Base-by-base conservation (phyloP, 2,888 invertebrate genomes). In the Lobophora halterata region DNA sequence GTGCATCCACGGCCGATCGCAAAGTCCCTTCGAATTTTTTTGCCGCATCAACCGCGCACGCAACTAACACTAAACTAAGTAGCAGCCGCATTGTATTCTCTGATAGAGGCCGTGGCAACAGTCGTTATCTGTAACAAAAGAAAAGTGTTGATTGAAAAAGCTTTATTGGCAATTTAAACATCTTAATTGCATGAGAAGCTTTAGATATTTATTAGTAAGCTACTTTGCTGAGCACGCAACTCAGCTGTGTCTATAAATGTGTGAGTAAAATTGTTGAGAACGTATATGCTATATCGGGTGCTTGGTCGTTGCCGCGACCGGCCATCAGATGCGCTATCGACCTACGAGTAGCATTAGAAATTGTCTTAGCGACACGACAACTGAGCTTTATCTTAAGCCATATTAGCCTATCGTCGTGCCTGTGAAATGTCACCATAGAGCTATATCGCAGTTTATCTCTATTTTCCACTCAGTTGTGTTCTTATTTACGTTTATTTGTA, bases 51-150 rank as follows among this genome's bases (percentile, higher is more conserved):
- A 68, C 86, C 51, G 81, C 79, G 58, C 69, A 83, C 54, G 71
- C 81, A 60, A 82, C 71, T 71, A 86, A 66, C 64, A 83, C 63
- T 66, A 87, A 67, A 76, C 81, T 79, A 49, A 86, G 63, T 61
- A 86, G 57, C 61, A 86, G 65, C 75, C 82, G 77, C 87, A 87
- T 87, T 68, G 73, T 86, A 54, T 60, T 70, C 57, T 68, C 65
- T 56, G 64, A 58, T 56, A 71, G 66, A 59, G 72, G 75, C 77
- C 83, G 82, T 79, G 77, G 81, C 75, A 80, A 72, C 75, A 79
- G 79, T 73, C 51, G 68, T 69, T 79, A 79, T 83, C 86, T 87
- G 83, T 61, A 87, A 86, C 83, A 85, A 85, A 71, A 67, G 69
- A 73, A 67, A 62, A 64, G 63, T 59, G 63, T 62, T 66, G 63